Conservation (phyloP, 2,888 invertebrate species). For the Cheilosia grossa region DNA sequence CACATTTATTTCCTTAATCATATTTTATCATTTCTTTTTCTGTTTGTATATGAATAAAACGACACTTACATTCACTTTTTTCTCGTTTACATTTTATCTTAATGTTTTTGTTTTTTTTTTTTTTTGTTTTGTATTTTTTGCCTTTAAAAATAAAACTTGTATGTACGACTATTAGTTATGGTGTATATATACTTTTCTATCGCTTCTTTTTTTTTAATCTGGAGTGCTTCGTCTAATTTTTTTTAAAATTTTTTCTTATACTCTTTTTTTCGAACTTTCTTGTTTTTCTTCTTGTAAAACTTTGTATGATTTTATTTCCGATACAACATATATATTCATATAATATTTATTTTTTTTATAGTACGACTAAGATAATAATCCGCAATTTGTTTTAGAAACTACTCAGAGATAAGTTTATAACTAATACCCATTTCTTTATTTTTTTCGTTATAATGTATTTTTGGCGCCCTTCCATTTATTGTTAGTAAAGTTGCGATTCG, state of each 20-base stretch:
- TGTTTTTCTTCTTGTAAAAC: conserved; percentile 7
- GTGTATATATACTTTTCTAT: conserved; percentile 45
- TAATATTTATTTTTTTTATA: conserved; percentile 23
- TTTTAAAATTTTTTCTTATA: conserved; percentile 9
- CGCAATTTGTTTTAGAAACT: conserved; percentile 8
- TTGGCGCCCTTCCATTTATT: conserved; percentile 46
- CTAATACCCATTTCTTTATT: conserved; percentile 27
- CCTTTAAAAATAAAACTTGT: conserved; percentile 67
- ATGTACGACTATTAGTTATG: conserved; percentile 27
- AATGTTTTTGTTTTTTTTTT: conserved; percentile 18
- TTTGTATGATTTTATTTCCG: conserved; percentile 45
- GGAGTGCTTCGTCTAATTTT: conserved; percentile 45
- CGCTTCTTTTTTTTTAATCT: conserved; percentile 36
- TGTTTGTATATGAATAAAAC: conserved; percentile 68
- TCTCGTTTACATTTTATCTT: conserved; percentile 7
- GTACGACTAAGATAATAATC: conserved; percentile 41
- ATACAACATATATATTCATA: conserved; percentile 46
- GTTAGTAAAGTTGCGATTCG: conserved; percentile 33
- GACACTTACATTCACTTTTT: conserved; percentile 61
- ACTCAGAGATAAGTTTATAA: conserved; percentile 2
- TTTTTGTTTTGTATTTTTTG: conserved; percentile 34
- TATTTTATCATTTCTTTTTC: conserved; percentile 55
- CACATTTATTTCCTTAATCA: conserved; percentile 67
- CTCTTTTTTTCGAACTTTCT: conserved; percentile 10
- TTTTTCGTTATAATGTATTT: conserved; percentile 41